phyloP scores from a whole-genome alignment of 2,797 vertebrate genomes.

The Gambelia wislizenii region DNA sequence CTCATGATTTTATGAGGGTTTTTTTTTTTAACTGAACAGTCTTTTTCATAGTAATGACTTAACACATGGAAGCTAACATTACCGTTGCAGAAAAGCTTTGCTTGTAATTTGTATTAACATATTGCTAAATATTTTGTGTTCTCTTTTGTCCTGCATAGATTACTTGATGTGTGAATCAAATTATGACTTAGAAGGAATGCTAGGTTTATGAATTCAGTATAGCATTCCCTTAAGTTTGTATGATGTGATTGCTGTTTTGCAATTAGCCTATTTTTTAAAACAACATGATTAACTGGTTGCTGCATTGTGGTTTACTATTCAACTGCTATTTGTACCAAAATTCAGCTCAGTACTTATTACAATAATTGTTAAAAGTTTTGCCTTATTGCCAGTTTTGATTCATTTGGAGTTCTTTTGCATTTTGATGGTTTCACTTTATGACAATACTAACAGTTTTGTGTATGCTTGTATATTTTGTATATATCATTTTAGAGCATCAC shows the following conservation, averaged over 20 bases:
- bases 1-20: neutral
- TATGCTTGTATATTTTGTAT: neutral
- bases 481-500: neutral
- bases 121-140: neutral
- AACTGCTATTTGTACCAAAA: neutral
- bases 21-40: neutral
- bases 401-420: neutral
- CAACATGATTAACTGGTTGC: neutral
- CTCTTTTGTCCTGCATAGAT: neutral
- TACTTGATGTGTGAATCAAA: neutral
- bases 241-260: neutral
- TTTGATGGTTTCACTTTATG: neutral
- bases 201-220: neutral
- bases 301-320: neutral
- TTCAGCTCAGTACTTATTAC: neutral
- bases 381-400: neutral
- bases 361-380: neutral
- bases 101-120: neutral
- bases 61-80: slow-evolving; percentile 4
- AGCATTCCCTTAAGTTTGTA: neutral
- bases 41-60: neutral
- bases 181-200: slow-evolving; percentile 3
- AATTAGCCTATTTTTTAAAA: neutral
- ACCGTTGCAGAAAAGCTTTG: neutral
- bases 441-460: neutral